phyloP scores from a whole-genome alignment of 2,797 vertebrate genomes.

The Cottoperca gobio region DNA sequence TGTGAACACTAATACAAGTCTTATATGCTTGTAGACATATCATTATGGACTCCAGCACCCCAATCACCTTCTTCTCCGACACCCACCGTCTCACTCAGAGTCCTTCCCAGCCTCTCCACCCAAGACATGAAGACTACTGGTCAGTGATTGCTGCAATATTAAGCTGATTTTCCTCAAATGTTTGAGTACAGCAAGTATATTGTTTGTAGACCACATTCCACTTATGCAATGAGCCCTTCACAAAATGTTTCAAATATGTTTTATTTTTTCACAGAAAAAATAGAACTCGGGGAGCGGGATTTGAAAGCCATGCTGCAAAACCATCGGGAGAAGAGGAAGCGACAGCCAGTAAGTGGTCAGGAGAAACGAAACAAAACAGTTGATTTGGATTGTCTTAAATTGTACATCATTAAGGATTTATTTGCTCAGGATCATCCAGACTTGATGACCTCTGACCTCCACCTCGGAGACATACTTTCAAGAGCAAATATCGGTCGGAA shows the following conservation, averaged over 20 bases:
- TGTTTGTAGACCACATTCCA: background rate
- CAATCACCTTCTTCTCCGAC: conserved; percentile 87
- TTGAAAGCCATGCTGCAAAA: conserved; percentile 93
- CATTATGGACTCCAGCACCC: conserved; percentile 81
- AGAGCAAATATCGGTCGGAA: conserved; percentile 94
- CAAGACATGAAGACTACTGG: conserved; percentile 96
- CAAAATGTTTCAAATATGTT: background rate
- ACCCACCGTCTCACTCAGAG: conserved; percentile 88
- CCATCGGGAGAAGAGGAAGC: conserved; percentile 95
- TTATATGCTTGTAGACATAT: conserved; percentile 71
- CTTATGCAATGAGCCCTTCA: no score
- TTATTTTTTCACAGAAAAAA: conserved; percentile 86
- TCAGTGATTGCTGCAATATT: conserved; percentile 68
- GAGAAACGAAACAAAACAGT: background rate
- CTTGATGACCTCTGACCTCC: conserved; percentile 91
- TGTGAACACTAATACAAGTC: background rate
- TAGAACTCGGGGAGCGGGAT: conserved; percentile 91
- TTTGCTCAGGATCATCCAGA: conserved; percentile 93
- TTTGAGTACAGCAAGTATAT: background rate
- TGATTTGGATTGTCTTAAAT: background rate
- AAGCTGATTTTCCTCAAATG: background rate
- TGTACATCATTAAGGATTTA: conserved; percentile 12
- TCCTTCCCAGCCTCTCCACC: conserved; percentile 93
- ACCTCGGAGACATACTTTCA: conserved; percentile 93
- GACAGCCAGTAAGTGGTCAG: conserved; percentile 89